Base-by-base conservation (phyloP, 2,113 vertebrate species). In the Rhadina sibilatrix region DNA sequence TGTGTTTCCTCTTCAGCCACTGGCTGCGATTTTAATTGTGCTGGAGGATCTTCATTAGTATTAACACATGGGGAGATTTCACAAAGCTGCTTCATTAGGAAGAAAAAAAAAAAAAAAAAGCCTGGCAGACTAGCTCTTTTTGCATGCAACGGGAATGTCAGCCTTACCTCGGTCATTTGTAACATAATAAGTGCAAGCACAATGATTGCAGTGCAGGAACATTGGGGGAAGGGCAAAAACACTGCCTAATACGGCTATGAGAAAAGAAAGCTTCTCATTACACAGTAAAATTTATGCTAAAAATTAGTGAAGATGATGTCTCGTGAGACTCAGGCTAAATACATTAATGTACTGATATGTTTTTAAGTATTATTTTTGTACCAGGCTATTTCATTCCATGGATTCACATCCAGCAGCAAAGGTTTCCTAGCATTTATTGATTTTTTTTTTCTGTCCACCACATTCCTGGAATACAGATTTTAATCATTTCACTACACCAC, bases 1-100 rank as follows among this genome's bases (percentile, higher is more conserved):
- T 98, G 97, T 96, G 97, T 98, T 98, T 98, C 97, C 97, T 96
- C 87, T 97, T 97, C 97, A 97, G 98, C 95, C 96, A 97, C 97
- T 98, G 98, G 97, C 98, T 98, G 98, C 87, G 97, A 98, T 98
- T 98, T 98, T 98, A 98, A 99, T 99, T 99, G 98, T 98, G 97
- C 98, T 98, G 98, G 98, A 98, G 98, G 98, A 99, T 99, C 98
- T 99, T 99, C 99, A 99, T 99, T 99, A 99, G 98, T 98, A 97
- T 98, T 98, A 98, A 98, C 98, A 98, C 98, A 98, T 98, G 98
- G 97, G 94, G 97, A 98, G 98, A 97, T 97, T 98, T 98, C 98
- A 98, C 98, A 98, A 98, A 98, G 98, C 98, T 97, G 97, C 98
- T 98, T 99, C 98, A 98, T 98, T 99, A 99, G 98, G 91, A 66